Base-by-base conservation (phyloP, 2,888 invertebrate genomes). In the Melolontha melolontha region DNA sequence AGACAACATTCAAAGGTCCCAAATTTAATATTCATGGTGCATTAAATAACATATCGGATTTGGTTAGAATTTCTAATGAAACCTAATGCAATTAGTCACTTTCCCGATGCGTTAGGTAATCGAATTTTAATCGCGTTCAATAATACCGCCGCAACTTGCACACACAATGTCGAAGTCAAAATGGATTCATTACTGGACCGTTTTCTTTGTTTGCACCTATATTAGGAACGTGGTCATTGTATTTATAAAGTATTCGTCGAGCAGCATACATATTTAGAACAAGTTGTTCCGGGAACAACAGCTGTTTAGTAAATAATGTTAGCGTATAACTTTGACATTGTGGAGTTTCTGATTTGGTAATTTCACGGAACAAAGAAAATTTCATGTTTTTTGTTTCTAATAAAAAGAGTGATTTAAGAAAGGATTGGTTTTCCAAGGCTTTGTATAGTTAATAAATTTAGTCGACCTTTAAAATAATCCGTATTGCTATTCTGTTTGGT, bases 1-100 rank as follows among this genome's bases (percentile, higher is more conserved):
- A n/a, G n/a, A n/a, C n/a, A 29, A 29, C 29, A 29, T 29, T 6
- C 29, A 29, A 29, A 59, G 44, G 44, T 59, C n/a, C 44, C 27
- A 59, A 64, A 64, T 52, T 64, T 64, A 64, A 64, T 51, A 64
- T 64, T 64, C 64, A 64, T 11, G 41, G 14, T 64, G 64, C 64
- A 52, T 64, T 64, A 64, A 64, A 64, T 64, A 64, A 64, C 64
- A 64, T 64, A 64, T 64, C 64, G 64, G 51, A 50, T 44, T 22
- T 42, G 64, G 42, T 17, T 64, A 52, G 64, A 64, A 64, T 64
- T 64, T 42, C 51, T 64, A 64, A 52, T 51, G 52, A 51, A 42
- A 55, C 29, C 39, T 64, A 64, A 64, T 41, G 27, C 64, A 64
- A 52, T 64, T 64, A 52, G 41, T 64, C 64, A 64, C 64, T 64